phyloP scores from a whole-genome alignment of 2,113 vertebrate genomes.

The Elachura formosa region DNA sequence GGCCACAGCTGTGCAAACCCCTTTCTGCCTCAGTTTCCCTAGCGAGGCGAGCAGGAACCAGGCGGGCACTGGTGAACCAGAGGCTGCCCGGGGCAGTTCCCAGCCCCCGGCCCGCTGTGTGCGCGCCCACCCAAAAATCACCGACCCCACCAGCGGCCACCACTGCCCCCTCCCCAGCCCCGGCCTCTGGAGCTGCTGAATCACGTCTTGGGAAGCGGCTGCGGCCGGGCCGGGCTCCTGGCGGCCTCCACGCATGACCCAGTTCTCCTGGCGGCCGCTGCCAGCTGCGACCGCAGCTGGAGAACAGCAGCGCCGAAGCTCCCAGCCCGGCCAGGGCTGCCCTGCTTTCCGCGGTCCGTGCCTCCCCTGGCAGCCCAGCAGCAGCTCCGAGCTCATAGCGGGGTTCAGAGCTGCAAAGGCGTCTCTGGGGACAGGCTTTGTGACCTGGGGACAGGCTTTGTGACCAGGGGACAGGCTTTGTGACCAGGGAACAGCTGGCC shows the following conservation, averaged over 20 bases:
- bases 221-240: neutral
- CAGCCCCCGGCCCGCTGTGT: accelerated
- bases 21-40: constrained; percentile 12
- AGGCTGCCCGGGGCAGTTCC: neutral
- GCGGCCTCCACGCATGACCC: constrained; percentile 50
- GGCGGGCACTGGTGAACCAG: accelerated
- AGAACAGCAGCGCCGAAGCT: neutral
- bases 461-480: neutral
- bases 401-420: neutral
- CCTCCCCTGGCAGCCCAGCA: neutral
- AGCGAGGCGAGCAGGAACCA: neutral
- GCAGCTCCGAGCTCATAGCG: accelerated
- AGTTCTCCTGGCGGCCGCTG: constrained; percentile 30
- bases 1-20: neutral
- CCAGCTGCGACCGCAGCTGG: neutral
- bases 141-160: accelerated
- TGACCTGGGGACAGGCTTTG: neutral
- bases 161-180: neutral
- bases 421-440: neutral
- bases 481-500: too few relatives aligned
- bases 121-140: neutral
- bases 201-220: neutral
- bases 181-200: constrained; percentile 31
- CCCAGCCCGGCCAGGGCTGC: neutral
- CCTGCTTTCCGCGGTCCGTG: neutral